phyloP scores from a whole-genome alignment of 37 sponge, comb jelly and placozoan genomes.

The Theonella swinhoei region DNA sequence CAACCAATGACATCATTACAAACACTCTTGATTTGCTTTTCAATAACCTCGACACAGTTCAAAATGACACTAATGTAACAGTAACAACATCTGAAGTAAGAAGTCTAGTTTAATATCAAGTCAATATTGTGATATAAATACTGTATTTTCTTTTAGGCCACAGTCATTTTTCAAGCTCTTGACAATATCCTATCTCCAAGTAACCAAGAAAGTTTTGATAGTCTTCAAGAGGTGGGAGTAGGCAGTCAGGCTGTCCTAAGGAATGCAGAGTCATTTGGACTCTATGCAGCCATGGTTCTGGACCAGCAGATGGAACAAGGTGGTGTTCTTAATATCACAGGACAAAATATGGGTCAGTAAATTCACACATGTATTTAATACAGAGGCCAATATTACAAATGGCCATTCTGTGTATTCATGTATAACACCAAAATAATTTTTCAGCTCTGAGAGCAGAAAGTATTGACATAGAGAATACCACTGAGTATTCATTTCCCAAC shows the following conservation, averaged over 20 bases:
- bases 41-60: neutral
- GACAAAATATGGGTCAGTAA: neutral
- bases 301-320: no score
- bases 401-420: neutral
- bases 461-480: neutral
- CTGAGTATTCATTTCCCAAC: neutral
- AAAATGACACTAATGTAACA: neutral
- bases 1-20: neutral
- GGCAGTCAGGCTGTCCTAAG: neutral
- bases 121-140: neutral
- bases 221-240: neutral
- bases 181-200: neutral
- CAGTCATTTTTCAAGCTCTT: neutral
- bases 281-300: neutral
- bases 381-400: no score
- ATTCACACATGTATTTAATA: neutral
- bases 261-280: neutral
- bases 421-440: no score
- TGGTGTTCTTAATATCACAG: neutral
- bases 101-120: no score
- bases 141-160: neutral
- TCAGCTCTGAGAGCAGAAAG: neutral
- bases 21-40: neutral
- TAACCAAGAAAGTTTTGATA: neutral
- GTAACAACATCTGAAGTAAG: no score